A percentile compares a stretch with the other conserved stretches of the same genome.
Conservation (phyloP, 1,140 invertebrate genomes). For the Dufourea novaeangliae region DNA sequence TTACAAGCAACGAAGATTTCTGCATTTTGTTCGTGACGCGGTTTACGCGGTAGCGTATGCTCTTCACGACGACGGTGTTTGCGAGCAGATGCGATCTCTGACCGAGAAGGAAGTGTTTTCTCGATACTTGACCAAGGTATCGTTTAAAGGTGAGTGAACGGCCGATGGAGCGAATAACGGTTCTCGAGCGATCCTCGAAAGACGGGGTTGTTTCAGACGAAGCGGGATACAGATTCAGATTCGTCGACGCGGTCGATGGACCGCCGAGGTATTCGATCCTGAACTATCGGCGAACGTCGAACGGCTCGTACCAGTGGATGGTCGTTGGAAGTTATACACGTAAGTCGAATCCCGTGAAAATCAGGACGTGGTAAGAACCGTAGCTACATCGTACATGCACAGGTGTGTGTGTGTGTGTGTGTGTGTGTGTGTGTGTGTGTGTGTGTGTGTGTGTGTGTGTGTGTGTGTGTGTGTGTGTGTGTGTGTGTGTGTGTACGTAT, state of each 20-base stretch:
- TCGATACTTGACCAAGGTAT: constrained; percentile 80
- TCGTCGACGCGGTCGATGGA: constrained; percentile 79
- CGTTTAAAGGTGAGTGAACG: constrained; percentile 80
- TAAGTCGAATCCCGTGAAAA: constrained; percentile 72
- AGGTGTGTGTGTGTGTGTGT: no score
- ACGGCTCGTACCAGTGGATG: constrained; percentile 77
- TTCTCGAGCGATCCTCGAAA: neutral
- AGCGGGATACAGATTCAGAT: constrained; percentile 79
- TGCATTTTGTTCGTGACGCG: constrained; percentile 84
- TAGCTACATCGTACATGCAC: no score
- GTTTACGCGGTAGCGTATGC: constrained; percentile 83
- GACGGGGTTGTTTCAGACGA: constrained; percentile 76
- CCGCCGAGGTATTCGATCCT: constrained; percentile 83
- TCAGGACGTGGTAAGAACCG: no score
- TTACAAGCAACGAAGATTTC: constrained; percentile 79
- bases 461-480: no score
- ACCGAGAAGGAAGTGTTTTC: constrained; percentile 78
- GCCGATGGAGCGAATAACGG: neutral
- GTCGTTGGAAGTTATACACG: constrained; percentile 82
- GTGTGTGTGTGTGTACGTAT: no score
- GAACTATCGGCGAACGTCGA: constrained; percentile 79
- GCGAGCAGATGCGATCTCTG: constrained; percentile 78
- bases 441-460: no score
- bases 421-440: no score
- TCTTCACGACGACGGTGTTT: constrained; percentile 80